phyloP scores from a whole-genome alignment of 1,140 invertebrate genomes.

The Drosophila erecta region DNA sequence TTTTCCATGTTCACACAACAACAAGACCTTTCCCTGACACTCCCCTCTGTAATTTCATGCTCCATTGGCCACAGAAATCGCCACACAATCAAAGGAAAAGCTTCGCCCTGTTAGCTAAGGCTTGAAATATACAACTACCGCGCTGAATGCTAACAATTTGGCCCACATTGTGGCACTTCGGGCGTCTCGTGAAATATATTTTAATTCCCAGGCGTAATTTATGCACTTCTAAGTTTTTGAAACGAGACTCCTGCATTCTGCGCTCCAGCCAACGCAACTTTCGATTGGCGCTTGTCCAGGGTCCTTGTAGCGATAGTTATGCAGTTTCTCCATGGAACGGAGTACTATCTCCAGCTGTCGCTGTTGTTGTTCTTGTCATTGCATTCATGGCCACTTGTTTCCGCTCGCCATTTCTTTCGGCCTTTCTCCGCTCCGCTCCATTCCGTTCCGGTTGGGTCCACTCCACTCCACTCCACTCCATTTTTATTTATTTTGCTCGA shows the following conservation, averaged over 20 bases:
- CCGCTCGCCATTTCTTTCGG: slow-evolving; percentile 62
- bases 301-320: slow-evolving; percentile 71
- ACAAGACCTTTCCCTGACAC: not conserved
- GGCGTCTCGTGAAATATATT: slow-evolving; percentile 17
- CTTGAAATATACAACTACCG: slow-evolving; percentile 61
- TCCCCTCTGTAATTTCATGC: slow-evolving; percentile 67
- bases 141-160: slow-evolving; percentile 47
- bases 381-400: slow-evolving; percentile 67
- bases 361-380: slow-evolving; percentile 23
- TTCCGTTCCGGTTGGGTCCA: not conserved
- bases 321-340: slow-evolving; percentile 56
- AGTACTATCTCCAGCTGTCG: slow-evolving; percentile 48
- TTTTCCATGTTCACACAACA: slow-evolving; percentile 38
- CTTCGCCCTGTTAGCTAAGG: slow-evolving; percentile 29
- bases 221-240: slow-evolving; percentile 36
- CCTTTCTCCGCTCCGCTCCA: slow-evolving; percentile 1
- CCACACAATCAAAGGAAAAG: slow-evolving; percentile 65
- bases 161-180: slow-evolving; percentile 32
- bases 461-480: not conserved
- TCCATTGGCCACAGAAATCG: slow-evolving; percentile 70
- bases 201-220: slow-evolving; percentile 48
- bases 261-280: slow-evolving; percentile 29
- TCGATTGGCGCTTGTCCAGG: slow-evolving; percentile 60
- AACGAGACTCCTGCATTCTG: slow-evolving; percentile 42
- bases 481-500: slow-evolving; percentile 39